Evolutionary conservation across 2,113 vertebrate species (phyloP), one percentile per base, ranked within the genome.

Genomic region (Amblyopsis rosae): DNA sequence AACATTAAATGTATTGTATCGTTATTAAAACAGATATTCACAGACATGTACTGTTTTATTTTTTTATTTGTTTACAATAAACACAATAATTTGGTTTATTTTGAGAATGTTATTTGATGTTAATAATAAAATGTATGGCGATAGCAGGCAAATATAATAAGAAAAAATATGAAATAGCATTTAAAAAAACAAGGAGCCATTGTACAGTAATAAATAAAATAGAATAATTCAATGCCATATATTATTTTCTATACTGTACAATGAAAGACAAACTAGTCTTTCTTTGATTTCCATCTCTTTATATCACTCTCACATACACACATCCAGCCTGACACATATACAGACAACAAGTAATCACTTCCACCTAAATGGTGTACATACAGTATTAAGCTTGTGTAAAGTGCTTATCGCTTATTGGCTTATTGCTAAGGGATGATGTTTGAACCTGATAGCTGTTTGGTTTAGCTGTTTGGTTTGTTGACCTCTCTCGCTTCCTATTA

Each of bases 401-500:
- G 60, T 15, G 60, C 57, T 79, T 65, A 62, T 73, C 62, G 68
- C 0, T 33, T 53, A 12, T 35, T 59, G 47, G 68, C 0, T 33
- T 53, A 12, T 35, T 59, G 49, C 62, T 32, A 0, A 47, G 51
- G 46, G 65, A 72, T 72, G 65, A 74, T 48, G 19, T 61, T 47
- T 6, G 10, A 45, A 49, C 12, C 58, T 65, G 67, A 75, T 62
- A 26, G 26, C 26, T 26, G 26, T 26, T 26, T 26, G 26, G 73
- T 72, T 82, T 45, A 17, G 70, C 54, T 69, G 60, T 68, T 66
- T 12, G 6, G 59, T 69, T 53, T 60, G 48, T 57, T 72, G 57
- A 8, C 13, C n/a, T 66, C 61, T 61, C 41, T 9, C 1, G 19
- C 10, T 3, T 19, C 10, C 11, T 53, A 17, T 46, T 63, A 69